These are phyloP conservation scores for Oxycera nigricornis DNA, from an alignment of 2,888 invertebrate genomes.

Conservation along the genomic window DNA sequence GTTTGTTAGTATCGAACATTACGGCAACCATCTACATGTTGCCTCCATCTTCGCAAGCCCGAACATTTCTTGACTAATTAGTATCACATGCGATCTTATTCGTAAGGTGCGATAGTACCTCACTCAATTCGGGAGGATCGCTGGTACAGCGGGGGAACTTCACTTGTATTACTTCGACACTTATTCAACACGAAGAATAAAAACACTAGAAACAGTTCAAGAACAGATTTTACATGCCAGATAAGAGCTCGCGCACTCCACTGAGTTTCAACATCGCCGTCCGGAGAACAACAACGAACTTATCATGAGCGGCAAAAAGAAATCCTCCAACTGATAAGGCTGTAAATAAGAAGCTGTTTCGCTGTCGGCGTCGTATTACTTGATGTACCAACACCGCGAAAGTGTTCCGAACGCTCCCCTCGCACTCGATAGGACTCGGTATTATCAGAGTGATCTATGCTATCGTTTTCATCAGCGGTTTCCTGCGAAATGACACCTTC, in stretches of 20 bases:
- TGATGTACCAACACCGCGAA: conserved; percentile 5
- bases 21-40: neutral
- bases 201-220: conserved; percentile 24
- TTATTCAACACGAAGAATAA: neutral
- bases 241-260: conserved; percentile 29
- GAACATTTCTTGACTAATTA: neutral
- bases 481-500: too few species aligned
- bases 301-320: conserved; percentile 13
- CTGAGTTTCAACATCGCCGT: neutral
- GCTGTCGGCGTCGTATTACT: conserved; percentile 15
- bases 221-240: conserved; percentile 29
- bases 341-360: conserved; percentile 32
- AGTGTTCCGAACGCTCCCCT: neutral
- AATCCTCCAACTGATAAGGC: conserved; percentile 35
- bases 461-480: neutral
- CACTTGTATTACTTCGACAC: neutral
- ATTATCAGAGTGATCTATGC: neutral
- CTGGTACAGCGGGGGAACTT: neutral
- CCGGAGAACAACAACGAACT: conserved; percentile 24
- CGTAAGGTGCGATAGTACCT: neutral
- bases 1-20: neutral
- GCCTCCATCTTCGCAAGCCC: neutral
- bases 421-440: neutral
- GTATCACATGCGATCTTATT: conserved; percentile 9
- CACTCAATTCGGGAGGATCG: neutral